These are phyloP conservation scores for Brachypteracias leptosomus DNA, from an alignment of 2,113 vertebrate genomes.

Conservation along the genomic window DNA sequence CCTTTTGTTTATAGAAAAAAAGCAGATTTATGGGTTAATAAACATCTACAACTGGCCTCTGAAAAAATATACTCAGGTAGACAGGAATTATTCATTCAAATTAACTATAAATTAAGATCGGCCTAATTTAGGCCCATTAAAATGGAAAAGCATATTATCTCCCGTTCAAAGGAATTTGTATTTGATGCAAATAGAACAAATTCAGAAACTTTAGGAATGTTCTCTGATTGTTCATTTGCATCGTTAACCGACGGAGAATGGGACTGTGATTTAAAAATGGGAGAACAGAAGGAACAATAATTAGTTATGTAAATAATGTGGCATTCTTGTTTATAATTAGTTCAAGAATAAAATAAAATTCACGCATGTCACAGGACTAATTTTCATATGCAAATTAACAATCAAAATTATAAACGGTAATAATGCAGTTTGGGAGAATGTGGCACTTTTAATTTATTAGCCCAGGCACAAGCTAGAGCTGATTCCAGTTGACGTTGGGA, in stretches of 20 bases:
- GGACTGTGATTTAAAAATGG: slow-evolving; percentile 75
- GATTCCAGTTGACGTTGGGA: slow-evolving; percentile 82
- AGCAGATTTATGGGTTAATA: slow-evolving; percentile 77
- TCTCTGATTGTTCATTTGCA: slow-evolving; percentile 80
- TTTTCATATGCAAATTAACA: slow-evolving; percentile 99
- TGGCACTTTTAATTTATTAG: slow-evolving; percentile 93
- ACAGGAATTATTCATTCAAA: slow-evolving; percentile 80
- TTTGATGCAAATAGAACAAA: slow-evolving; percentile 83
- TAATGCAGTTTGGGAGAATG: slow-evolving; percentile 90
- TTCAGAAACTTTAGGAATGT: slow-evolving; percentile 80
- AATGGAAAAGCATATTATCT: slow-evolving; percentile 81
- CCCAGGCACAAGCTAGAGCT: slow-evolving; percentile 72
- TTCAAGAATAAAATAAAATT: slow-evolving; percentile 89
- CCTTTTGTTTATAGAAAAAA: slow-evolving; percentile 11
- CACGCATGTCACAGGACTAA: slow-evolving; percentile 95
- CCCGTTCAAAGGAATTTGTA: slow-evolving; percentile 79
- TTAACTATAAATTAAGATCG: slow-evolving; percentile 85
- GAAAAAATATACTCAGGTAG: slow-evolving; percentile 81
- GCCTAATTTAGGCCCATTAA: slow-evolving; percentile 83
- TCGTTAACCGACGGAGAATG: slow-evolving; percentile 72
- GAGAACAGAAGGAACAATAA: slow-evolving; percentile 99
- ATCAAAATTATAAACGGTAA: slow-evolving; percentile 98
- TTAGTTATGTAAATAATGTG: slow-evolving; percentile 99
- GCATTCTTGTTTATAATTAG: slow-evolving; percentile 99
- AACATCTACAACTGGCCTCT: slow-evolving; percentile 70